phyloP scores from a whole-genome alignment of 2,888 invertebrate species.

The Cyaniris semiargus region DNA sequence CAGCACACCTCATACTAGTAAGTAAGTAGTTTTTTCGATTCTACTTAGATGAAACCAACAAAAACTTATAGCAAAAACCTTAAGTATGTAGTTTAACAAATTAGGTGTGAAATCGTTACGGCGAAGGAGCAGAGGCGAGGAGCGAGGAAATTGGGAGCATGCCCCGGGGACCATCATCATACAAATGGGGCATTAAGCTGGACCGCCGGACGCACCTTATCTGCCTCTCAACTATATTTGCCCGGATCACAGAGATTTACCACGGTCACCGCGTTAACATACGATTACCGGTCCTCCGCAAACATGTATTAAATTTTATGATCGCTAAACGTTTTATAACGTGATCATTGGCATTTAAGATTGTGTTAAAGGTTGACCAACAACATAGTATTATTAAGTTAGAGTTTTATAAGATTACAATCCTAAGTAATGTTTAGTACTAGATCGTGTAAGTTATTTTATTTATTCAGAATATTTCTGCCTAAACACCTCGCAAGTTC shows the following conservation, averaged over 20 bases:
- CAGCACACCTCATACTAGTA: too few relatives aligned
- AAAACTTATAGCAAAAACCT: neutral
- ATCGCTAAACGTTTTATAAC: conserved; percentile 40
- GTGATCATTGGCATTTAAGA: conserved; percentile 15
- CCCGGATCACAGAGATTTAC: conserved; percentile 77
- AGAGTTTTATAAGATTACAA: neutral
- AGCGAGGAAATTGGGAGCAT: conserved; percentile 50
- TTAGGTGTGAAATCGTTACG: conserved; percentile 26
- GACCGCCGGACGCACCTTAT: conserved; percentile 74
- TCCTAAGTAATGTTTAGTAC: neutral
- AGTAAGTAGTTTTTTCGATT: neutral
- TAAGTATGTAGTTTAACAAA: conserved; percentile 20
- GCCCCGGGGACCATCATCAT: conserved; percentile 67
- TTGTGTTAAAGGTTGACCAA: neutral
- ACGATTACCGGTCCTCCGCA: conserved; percentile 74
- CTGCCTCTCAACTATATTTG: conserved; percentile 78
- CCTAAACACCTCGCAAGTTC: too few relatives aligned
- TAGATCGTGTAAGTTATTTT: too few relatives aligned
- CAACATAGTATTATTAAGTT: neutral
- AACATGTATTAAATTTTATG: conserved; percentile 72
- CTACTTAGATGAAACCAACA: neutral
- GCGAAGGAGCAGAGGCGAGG: conserved; percentile 28
- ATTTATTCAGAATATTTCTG: too few relatives aligned
- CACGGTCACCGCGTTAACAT: conserved; percentile 73
- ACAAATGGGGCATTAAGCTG: conserved; percentile 74